Base-by-base conservation (phyloP, 2,797 vertebrate species). In the Thamnophis elegans region DNA sequence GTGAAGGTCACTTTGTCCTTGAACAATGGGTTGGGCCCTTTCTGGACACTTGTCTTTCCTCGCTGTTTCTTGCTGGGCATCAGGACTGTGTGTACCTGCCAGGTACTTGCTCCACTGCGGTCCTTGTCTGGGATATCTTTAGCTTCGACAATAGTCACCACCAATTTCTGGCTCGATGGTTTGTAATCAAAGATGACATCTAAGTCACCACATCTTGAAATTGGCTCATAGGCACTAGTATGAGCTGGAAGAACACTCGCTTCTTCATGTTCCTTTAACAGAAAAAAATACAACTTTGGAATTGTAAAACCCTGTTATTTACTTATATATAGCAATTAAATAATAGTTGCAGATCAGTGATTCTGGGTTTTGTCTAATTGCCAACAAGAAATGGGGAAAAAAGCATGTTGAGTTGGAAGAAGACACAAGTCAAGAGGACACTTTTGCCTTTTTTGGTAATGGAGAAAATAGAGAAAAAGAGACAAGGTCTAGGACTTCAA, bases 61-160 rank as follows among this genome's bases (percentile, higher is more conserved):
- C 98, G 98, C 94, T 99, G 99, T 3, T 98, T 99, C 97, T 99
- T 99, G 95, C 96, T 97, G 0, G 99, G 99, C 73, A 99, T 97
- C 93, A 99, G 97, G 14, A 99, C 99, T 1, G 97, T 95, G 13
- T 99, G 99, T 59, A 99, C 98, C 96, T 99, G 98, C 99, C 99
- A 99, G 54, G 97, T 95, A 96, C 97, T 98, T 94, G 98, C 98
- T 0, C 99, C 99, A 0, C 98, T 99, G 90, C 99, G 98, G 36
- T 98, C 98, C 97, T 99, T 99, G 96, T 99, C 99, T 0, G 99
- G 99, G 85, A 99, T 96, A 68, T 98, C 98, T 86, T 97, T 98
- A 0, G 99, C 99, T 88, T 96, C 97, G 62, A 98, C 91, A 89
- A 99, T 89, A 0, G 98, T 98, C 55, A 99, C 98, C 47, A 97